Percentiles rank a stretch among this genome's conserved stretches.
These are phyloP conservation scores for Indri indri DNA, from an alignment of 2,113 vertebrate genomes.

Conservation along the genomic window DNA sequence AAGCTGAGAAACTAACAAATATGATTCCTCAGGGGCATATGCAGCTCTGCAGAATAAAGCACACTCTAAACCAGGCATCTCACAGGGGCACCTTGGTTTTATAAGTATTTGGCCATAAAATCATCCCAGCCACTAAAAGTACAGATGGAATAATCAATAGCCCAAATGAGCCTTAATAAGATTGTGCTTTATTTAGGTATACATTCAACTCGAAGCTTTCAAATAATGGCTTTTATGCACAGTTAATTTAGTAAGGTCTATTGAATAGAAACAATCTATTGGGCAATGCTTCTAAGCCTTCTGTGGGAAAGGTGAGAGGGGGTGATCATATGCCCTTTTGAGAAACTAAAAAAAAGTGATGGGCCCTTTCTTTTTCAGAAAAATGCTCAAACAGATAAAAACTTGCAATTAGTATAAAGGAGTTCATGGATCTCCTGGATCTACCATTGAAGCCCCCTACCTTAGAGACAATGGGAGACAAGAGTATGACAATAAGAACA, in stretches of 20 bases:
- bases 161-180: conserved; percentile 46
- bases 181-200: conserved; percentile 50
- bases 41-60: neutral
- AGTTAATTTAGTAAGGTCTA: neutral
- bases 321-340: neutral
- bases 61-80: neutral
- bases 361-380: neutral
- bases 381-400: neutral
- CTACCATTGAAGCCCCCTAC: neutral
- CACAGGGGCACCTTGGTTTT: neutral
- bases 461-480: neutral
- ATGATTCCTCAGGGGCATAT: neutral
- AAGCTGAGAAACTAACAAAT: neutral
- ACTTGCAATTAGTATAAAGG: neutral
- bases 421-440: neutral
- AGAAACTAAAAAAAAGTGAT: neutral
- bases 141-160: conserved; percentile 40
- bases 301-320: too few species aligned
- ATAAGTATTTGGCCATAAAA: conserved; percentile 16
- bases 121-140: conserved; percentile 17
- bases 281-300: neutral
- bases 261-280: neutral
- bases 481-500: neutral
- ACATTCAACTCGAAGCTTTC: conserved; percentile 51
- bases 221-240: conserved; percentile 52